Evolutionary conservation across 1,140 invertebrate species (phyloP), one percentile per base, ranked within the genome.

Genomic region (Neodiprion fabricii): DNA sequence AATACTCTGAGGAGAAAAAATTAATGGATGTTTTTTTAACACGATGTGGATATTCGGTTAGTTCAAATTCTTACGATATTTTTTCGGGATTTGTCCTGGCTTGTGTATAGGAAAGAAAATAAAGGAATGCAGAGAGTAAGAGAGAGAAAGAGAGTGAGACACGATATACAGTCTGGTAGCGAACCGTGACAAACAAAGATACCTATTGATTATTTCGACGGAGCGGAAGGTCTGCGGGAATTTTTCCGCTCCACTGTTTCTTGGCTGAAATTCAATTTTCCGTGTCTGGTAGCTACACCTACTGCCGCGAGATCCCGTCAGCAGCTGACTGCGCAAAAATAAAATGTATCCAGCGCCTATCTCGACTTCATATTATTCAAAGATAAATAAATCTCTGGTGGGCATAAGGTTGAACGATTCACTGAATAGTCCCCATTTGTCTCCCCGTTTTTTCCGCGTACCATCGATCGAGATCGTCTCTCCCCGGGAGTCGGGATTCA

Each of bases 1-100:
- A 88, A 89, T 9, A 88, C 87, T 77, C 88, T 88, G 77, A 68
- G 73, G 70, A 77, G 70, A 71, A 49, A 74, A 40, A 48, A 47
- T 70, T 61, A 69, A 72, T 14, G 12, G 21, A 40, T 40, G 2
- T 40, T 71, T 40, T 40, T 23, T 28, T 40, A 72, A 14, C 11
- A 28, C 10, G 50, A 65, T 10, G 48, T 40, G n/a, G 50, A 14
- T 61, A 65, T 14, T 47, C 28, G 12, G 47, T 73, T 10, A 14
- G 23, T 17, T 23, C 66, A 14, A 61, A 5, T 61, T 61, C 53
- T 40, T 40, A 40, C 28, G 28, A 40, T 40, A 40, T 40, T 40
- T 40, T 40, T 2, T 5, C 28, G 28, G 28, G 5, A 3, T 40
- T 40, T 40, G 5, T 40, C 2, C 28, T 40, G 28, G 28, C 5